phyloP scores from a whole-genome alignment of 2,797 vertebrate species.

The Premnoplex brunnescens region DNA sequence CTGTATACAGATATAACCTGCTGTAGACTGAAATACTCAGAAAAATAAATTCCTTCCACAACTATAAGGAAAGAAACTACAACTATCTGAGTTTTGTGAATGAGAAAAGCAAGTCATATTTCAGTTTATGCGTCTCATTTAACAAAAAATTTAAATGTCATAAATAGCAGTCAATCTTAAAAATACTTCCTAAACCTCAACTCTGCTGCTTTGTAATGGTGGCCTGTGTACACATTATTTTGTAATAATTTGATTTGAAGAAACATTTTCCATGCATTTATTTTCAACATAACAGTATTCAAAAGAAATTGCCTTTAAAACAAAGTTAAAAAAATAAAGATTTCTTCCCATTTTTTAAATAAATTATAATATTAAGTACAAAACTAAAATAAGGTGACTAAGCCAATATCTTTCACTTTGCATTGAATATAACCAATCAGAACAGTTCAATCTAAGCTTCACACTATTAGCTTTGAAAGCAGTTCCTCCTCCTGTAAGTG shows the following conservation, averaged over 20 bases:
- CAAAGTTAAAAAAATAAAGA: neutral
- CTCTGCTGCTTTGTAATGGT: neutral
- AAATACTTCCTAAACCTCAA: neutral
- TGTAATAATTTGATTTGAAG: neutral
- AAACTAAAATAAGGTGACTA: neutral
- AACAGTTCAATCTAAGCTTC: neutral
- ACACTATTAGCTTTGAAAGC: neutral
- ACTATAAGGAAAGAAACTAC: neutral
- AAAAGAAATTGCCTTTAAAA: neutral
- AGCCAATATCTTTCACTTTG: neutral
- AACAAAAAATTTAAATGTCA: neutral
- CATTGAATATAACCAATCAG: neutral
- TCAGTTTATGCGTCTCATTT: neutral
- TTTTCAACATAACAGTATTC: neutral
- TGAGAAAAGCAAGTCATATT: neutral
- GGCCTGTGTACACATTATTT: neutral
- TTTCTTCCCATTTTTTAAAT: neutral
- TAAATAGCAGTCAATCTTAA: neutral
- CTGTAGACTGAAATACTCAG: neutral
- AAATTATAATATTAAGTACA: neutral
- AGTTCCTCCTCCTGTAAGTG: neutral
- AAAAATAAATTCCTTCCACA: neutral
- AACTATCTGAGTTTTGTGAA: neutral
- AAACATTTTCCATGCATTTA: neutral
- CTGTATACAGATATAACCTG: neutral